Base-by-base conservation (phyloP, 2,113 vertebrate genomes). In the Abramis brama region DNA sequence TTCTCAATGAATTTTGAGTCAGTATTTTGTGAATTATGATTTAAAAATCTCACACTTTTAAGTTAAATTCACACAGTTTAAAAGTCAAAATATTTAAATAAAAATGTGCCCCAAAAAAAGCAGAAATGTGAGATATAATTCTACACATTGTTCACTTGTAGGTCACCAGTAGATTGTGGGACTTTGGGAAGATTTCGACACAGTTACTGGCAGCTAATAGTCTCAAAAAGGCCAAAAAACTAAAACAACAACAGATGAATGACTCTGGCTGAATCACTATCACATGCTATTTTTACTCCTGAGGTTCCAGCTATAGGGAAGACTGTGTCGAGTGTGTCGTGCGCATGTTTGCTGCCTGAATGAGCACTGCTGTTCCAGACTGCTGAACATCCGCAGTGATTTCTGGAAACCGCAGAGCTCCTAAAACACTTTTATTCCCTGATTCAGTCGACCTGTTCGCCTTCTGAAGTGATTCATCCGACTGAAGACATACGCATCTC, bases 391-490 rank as follows among this genome's bases (percentile, higher is more conserved):
- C 85, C 86, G 78, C 39, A 25, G 83, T 82, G 84, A 85, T 92
- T 92, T 93, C 89, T 80, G 84, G 89, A 92, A 92, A 86, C 90
- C 57, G 30, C 9, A n/a, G 62, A 25, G 85, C 83, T 91, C 89
- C 90, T 89, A 87, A 87, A 91, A 84, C 78, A 82, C 68, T 86
- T 73, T 82, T 87, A 86, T 87, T 85, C 89, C 85, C 87, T 91
- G 86, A 92, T 89, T 92, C 91, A 93, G 91, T 88, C 88, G 86
- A 92, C 90, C 84, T 89, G 47, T 71, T 77, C 23, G 17, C 75
- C 17, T 33, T 4, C 33, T 39, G 30, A 79, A 59, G 39, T 2
- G 21, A 43, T 43, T 43, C 55, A n/a, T 86, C 82, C 52, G 6
- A 7, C 68, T 23, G 4, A 71, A 43, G 33, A 43, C 36, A 70